A percentile compares a stretch with the other conserved stretches of the same genome.
Conservation (phyloP, 1,140 invertebrate species). For the Macrobrachium rosenbergii region DNA sequence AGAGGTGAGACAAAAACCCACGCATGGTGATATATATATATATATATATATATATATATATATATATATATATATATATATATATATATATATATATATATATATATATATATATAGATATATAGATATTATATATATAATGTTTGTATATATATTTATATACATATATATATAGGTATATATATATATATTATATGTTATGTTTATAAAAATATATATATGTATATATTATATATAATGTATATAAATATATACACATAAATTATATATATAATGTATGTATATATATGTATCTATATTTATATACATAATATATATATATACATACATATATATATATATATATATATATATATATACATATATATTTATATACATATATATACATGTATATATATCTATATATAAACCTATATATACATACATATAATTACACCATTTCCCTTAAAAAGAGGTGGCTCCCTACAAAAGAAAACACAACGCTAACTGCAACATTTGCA, state of each 20-base stretch:
- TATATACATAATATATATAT: neutral
- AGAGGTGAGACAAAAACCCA: too few species aligned
- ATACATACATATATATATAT: neutral
- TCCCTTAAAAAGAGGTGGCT: too few species aligned
- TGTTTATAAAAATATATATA: too few species aligned
- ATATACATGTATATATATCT: neutral
- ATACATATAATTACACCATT: neutral
- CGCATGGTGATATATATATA: neutral
- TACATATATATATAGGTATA: too few species aligned
- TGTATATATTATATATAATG: neutral
- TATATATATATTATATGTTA: too few species aligned
- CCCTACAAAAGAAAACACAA: too few species aligned
- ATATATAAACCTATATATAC: neutral
- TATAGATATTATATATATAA: too few species aligned
- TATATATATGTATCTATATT: neutral
- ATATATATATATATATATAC: neutral
- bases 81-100: neutral
- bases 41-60: neutral
- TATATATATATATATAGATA: too few species aligned
- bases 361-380: neutral
- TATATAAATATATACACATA: neutral
- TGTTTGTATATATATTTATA: too few species aligned
- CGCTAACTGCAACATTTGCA: too few species aligned
- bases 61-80: neutral
- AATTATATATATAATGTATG: too few species aligned